Evolutionary conservation across 2,113 vertebrate species (phyloP), one percentile per base, ranked within the genome.

Genomic region (Craseonycteris thonglongyai): DNA sequence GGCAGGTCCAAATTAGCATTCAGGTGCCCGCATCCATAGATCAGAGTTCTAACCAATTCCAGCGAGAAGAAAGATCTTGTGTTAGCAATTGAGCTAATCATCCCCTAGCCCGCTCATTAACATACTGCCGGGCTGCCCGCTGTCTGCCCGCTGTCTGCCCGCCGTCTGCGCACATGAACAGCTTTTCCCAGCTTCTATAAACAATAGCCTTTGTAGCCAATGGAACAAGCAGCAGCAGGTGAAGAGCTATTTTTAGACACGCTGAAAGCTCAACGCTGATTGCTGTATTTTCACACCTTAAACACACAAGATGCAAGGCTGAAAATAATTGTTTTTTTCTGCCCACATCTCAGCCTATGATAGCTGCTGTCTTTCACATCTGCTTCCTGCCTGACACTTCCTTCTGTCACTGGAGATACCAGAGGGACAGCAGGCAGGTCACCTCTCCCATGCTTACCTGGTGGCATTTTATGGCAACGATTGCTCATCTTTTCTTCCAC

Each of bases 241-340:
- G 91, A 96, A 35, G 79, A 26, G 8, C 96, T 97, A 96, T 97
- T 97, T 97, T 97, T 96, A 95, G 96, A 59, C 13, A 0, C 2
- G 15, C 82, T 91, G 87, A 93, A 74, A 95, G 76, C 82, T 66
- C 54, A 58, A 42, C 2, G 6, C 75, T 54, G 89, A 93, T 86
- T 30, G 49, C 49, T 87, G 65, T n/a, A 33, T 71, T 84, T 87
- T 87, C 45, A 91, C 68, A 87, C 85, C 68, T 72, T 40, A 83
- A 92, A 40, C 65, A 49, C 47, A 63, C 84, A 84, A 71, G 85
- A 75, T 14, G 71, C 0, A 3, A 74, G 51, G 71, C 47, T 47
- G 68, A 78, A 72, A 89, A 88, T 71, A 26, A 76, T 28, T 3
- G 51, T 9, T 33, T 63, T 33, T 63, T 45, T 15, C 10, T 18